Conservation (phyloP, 2,797 vertebrate species). For the Liparis tanakae region DNA sequence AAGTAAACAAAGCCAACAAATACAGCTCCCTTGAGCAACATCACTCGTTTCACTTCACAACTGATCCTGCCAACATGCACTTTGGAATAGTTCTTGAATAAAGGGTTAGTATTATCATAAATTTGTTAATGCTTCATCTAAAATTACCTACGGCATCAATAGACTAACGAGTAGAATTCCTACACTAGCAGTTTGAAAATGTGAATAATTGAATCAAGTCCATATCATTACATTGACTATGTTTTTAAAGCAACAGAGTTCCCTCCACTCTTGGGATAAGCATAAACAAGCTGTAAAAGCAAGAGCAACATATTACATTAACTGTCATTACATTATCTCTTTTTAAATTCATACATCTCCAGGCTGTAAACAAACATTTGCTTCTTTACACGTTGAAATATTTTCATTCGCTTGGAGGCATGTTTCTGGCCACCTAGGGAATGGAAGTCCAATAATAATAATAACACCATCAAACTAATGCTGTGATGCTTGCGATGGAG, state of each 20-base stretch:
- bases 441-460: not conserved
- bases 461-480: not conserved
- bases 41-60: not conserved
- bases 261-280: not conserved
- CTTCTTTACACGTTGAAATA: not conserved
- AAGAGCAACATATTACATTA: not conserved
- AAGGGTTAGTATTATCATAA: not conserved
- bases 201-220: conserved; percentile 2
- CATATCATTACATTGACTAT: not conserved
- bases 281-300: not conserved
- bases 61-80: not conserved
- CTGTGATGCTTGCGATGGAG: not conserved
- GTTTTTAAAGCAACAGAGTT: not conserved
- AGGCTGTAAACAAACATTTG: not conserved
- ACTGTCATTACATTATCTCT: no score
- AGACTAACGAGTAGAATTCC: conserved; percentile 1
- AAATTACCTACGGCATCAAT: not conserved
- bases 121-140: not conserved
- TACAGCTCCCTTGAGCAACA: not conserved
- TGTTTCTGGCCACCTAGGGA: not conserved
- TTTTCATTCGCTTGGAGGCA: not conserved
- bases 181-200: not conserved
- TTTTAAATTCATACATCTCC: not conserved
- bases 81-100: not conserved
- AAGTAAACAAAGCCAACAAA: not conserved